Evolutionary conservation across 2,888 invertebrate genomes (phyloP), one percentile per base, ranked within the genome.

Genomic region (Eurytoma adleriae): DNA sequence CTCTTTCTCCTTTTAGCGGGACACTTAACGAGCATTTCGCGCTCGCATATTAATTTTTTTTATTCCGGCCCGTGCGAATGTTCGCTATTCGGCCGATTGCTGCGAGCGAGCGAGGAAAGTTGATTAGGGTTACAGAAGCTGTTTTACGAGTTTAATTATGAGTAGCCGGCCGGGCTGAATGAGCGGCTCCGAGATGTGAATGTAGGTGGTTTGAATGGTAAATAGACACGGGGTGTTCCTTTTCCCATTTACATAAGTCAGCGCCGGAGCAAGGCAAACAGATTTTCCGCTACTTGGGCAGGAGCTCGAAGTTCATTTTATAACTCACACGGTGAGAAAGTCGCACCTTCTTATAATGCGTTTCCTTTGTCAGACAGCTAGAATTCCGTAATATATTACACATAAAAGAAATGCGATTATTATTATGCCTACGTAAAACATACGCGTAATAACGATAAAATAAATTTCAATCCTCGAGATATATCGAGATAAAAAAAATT

Each of bases 281-380:
- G 52, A 66, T 73, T 73, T 73, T 73, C 54, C 64, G 62, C 73
- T 73, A 56, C 54, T 66, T 73, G 16, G 40, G 64, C 73, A 66
- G n/a, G 14, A 54, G 18, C 56, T 54, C 16, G 48, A 56, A 73
- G 7, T 66, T 56, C 59, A 52, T 62, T 61, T 40, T 13, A 27
- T 20, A 56, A 74, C 40, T 56, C 64, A 5, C n/a, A n/a, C 14
- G 14, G 54, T 54, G 54, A 54, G 54, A 54, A 54, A 54, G 16
- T 54, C 54, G 54, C 54, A n/a, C 54, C n/a, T 54, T 54, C n/a
- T 54, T 14, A 14, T 54, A 54, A 54, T n/a, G 54, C 54, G n/a
- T n/a, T 54, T 54, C 54, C 14, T 54, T 54, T 54, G 54, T 54
- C 40, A 40, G 40, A 0, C 40, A 1, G 10, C 40, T 10, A 40